Evolutionary conservation across 53 echinoderm and acorn worm genomes (phyloP).

Genomic region (Holothuria scabra): DNA sequence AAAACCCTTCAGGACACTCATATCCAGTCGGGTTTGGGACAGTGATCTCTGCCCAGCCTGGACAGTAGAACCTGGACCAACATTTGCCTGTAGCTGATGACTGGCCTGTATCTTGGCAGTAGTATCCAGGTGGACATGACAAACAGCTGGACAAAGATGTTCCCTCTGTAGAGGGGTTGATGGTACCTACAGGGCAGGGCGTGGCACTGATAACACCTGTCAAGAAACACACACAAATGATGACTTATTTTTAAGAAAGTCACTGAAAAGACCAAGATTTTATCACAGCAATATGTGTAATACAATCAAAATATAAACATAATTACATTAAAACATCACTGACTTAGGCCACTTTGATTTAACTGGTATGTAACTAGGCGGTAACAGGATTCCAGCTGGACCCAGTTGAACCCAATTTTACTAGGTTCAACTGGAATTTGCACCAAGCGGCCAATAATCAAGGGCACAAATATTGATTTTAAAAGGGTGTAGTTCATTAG

Average conservation of each 20-base stretch:
- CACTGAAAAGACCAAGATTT: too few relatives aligned
- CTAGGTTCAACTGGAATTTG: too few relatives aligned
- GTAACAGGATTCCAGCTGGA: too few relatives aligned
- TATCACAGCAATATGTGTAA: too few relatives aligned
- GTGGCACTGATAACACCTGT: conserved; percentile 79
- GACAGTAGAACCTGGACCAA: conserved; percentile 85
- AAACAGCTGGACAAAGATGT: conserved; percentile 70
- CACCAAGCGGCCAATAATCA: too few relatives aligned
- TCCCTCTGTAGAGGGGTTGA: conserved; percentile 77
- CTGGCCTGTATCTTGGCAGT: conserved; percentile 75
- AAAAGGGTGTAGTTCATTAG: too few relatives aligned
- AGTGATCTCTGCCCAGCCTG: conserved; percentile 77
- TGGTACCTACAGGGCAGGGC: conserved; percentile 85
- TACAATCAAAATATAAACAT: too few relatives aligned
- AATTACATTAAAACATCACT: too few relatives aligned
- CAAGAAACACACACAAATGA: not conserved
- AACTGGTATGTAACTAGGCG: too few relatives aligned
- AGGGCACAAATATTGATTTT: too few relatives aligned
- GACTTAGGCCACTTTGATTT: too few relatives aligned
- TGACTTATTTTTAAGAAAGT: not conserved
- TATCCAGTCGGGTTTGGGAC: conserved; percentile 64
- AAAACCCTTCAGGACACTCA: conserved; percentile 82
- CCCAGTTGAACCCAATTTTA: too few relatives aligned
- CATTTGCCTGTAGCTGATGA: conserved; percentile 75
- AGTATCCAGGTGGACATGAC: conserved; percentile 82